Percentiles rank a stretch among this genome's conserved stretches.
Evolutionary conservation across 2,797 vertebrate genomes (phyloP).

Genomic region (Enteromius thamalakanensis): DNA sequence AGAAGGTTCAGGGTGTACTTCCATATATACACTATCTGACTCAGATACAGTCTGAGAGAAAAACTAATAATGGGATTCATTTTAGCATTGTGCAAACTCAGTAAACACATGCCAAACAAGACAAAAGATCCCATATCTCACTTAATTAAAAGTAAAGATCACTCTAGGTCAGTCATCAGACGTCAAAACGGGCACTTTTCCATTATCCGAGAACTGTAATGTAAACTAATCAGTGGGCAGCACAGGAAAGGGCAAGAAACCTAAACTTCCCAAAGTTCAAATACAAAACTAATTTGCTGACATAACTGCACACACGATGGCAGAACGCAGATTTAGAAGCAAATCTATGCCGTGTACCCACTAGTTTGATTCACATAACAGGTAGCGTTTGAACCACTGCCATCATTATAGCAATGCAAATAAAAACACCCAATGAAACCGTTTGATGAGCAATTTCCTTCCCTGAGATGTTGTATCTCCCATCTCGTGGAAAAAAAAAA

Average conservation of each 20-base stretch:
- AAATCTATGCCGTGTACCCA: background rate
- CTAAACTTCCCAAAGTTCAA: slow-evolving; percentile 12
- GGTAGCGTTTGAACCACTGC: background rate
- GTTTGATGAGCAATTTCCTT: background rate
- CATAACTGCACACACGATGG: background rate
- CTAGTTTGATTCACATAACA: background rate
- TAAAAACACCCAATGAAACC: background rate
- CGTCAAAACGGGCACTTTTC: background rate
- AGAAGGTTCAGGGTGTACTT: slow-evolving; percentile 10
- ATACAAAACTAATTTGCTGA: slow-evolving; percentile 6
- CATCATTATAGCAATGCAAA: background rate
- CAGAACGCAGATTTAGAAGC: background rate
- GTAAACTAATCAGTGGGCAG: slow-evolving; percentile 6
- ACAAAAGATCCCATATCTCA: background rate
- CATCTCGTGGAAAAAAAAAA: too few relatives aligned
- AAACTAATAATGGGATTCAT: background rate
- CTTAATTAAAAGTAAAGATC: background rate
- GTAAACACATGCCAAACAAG: background rate
- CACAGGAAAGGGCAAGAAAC: slow-evolving; percentile 8
- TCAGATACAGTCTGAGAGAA: slow-evolving; percentile 6
- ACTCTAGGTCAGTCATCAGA: background rate
- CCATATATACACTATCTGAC: background rate
- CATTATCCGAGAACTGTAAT: background rate
- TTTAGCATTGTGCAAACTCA: background rate
- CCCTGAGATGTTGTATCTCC: background rate